phyloP scores from a whole-genome alignment of 2,797 vertebrate species.

The Cheirogaleus major region DNA sequence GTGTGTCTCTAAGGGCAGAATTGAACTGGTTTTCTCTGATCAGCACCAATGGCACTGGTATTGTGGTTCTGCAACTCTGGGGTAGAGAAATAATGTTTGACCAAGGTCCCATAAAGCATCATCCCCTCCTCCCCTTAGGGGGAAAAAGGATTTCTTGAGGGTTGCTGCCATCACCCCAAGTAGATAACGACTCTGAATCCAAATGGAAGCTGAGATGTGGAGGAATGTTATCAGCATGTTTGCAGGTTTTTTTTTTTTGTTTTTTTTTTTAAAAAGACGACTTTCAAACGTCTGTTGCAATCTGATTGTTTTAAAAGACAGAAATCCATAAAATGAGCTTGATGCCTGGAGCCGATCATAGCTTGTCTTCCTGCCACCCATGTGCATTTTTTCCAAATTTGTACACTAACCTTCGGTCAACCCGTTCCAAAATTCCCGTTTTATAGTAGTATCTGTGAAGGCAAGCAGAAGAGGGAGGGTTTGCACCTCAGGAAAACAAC shows the following conservation, averaged over 20 bases:
- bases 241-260: neutral
- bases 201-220: conserved; percentile 1
- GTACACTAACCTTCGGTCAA: conserved; percentile 85
- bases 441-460: conserved; percentile 85
- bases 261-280: neutral
- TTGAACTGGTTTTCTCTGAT: neutral
- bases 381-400: conserved; percentile 86
- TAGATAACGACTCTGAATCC: conserved; percentile 37
- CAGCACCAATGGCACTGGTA: neutral
- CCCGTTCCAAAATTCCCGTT: conserved; percentile 84
- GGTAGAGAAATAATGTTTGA: neutral
- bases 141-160: neutral
- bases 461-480: neutral
- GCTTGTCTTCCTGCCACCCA: conserved; percentile 82
- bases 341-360: conserved; percentile 25
- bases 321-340: conserved; percentile 19
- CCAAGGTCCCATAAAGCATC: neutral
- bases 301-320: conserved; percentile 31
- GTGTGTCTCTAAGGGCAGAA: neutral
- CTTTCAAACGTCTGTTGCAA: conserved; percentile 49
- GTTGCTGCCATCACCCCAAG: neutral
- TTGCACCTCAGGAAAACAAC: neutral
- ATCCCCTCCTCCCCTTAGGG: neutral
- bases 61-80: neutral
- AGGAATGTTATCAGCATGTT: conserved; percentile 68